These are phyloP conservation scores for Yponomeuta plumbellus DNA, from an alignment of 2,888 invertebrate species.

Conservation along the genomic window DNA sequence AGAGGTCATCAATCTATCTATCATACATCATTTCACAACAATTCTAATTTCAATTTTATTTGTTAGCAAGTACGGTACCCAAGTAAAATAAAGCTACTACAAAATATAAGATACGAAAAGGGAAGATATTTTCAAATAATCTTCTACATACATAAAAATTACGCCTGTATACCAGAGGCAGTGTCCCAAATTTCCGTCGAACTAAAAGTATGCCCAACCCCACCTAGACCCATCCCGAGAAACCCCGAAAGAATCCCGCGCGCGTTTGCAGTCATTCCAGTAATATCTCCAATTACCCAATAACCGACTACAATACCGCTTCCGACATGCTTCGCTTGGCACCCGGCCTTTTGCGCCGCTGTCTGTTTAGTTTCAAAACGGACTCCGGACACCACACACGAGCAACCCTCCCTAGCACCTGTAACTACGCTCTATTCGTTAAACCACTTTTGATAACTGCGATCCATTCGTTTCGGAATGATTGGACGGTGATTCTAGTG, in stretches of 20 bases:
- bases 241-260: not conserved
- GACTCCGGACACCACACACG: constrained; percentile 72
- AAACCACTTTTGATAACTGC: not conserved
- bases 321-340: constrained; percentile 61
- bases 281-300: constrained; percentile 40
- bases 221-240: not conserved
- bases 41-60: no score
- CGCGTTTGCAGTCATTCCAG: not conserved
- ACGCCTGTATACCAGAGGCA: no score
- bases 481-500: not conserved
- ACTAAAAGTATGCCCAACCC: not conserved
- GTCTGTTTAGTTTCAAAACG: constrained; percentile 55
- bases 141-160: no score
- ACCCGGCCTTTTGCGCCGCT: constrained; percentile 53
- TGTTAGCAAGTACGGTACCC: no score
- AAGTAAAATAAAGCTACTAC: no score
- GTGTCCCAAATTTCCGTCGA: not conserved
- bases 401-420: constrained; percentile 21
- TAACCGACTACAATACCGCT: constrained; percentile 55
- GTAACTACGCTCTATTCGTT: not conserved
- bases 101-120: no score
- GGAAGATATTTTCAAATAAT: no score
- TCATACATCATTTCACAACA: no score
- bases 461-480: not conserved
- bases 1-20: no score